Conservation (phyloP, 2,888 invertebrate species). For the Diarsia rubi region DNA sequence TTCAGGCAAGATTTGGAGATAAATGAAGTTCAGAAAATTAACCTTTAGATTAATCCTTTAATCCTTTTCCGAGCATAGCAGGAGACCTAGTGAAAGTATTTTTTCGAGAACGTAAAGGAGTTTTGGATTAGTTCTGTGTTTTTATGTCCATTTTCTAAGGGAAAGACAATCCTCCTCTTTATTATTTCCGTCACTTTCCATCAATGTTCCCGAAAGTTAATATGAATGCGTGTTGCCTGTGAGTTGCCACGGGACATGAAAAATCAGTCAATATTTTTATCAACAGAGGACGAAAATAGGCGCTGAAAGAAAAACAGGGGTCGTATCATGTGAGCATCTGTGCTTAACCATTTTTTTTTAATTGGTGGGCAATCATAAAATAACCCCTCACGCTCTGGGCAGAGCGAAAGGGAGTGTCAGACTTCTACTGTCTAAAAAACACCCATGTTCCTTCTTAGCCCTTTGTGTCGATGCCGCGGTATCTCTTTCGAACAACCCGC, state of each 20-base stretch:
- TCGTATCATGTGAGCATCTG: background rate
- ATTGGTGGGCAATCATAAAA: too few species aligned
- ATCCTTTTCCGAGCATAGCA: background rate
- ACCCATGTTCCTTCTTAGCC: too few species aligned
- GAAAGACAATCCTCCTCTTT: too few species aligned
- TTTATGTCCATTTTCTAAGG: background rate
- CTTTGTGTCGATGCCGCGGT: too few species aligned
- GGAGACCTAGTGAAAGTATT: background rate
- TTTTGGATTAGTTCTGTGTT: background rate
- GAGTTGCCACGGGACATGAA: background rate
- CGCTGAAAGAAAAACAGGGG: slow-evolving; percentile 1
- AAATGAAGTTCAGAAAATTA: background rate
- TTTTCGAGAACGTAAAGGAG: background rate
- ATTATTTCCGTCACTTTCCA: background rate
- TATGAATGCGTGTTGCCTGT: background rate
- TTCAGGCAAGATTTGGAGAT: background rate
- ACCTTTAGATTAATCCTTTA: background rate
- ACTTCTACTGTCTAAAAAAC: too few species aligned
- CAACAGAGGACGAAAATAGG: background rate
- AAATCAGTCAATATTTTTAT: background rate
- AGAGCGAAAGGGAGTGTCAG: too few species aligned
- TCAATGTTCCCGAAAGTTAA: slow-evolving; percentile 2
- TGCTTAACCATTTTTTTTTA: too few species aligned
- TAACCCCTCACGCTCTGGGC: too few species aligned
- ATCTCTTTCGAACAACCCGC: too few species aligned